phyloP scores from a whole-genome alignment of 2,888 invertebrate species.

The Emesis furor region DNA sequence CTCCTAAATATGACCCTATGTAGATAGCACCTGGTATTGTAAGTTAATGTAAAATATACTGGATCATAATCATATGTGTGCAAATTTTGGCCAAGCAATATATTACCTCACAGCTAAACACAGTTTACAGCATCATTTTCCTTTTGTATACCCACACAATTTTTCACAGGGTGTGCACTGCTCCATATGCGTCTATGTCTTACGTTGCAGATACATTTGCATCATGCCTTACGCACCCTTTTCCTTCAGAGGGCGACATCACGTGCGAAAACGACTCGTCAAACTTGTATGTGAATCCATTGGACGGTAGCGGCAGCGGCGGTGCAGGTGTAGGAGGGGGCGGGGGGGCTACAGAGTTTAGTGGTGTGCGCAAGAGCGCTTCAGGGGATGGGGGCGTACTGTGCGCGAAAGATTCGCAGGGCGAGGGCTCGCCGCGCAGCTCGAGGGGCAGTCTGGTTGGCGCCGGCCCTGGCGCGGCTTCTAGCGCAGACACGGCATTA shows the following conservation, averaged over 20 bases:
- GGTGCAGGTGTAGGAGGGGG: constrained; percentile 80
- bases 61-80: constrained; percentile 28
- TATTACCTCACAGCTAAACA: constrained; percentile 7
- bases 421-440: constrained; percentile 88
- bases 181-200: constrained; percentile 90
- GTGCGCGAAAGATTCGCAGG: constrained; percentile 92
- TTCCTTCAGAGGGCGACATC: constrained; percentile 96
- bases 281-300: constrained; percentile 97
- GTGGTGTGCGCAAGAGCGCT: constrained; percentile 94
- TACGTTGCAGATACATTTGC: constrained; percentile 98
- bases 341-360: constrained; percentile 85
- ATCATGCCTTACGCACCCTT: constrained; percentile 99
- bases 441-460: constrained; percentile 88
- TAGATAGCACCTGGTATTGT: background rate
- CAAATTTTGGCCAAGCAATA: constrained; percentile 9
- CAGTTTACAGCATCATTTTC: constrained; percentile 32
- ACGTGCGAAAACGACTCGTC: constrained; percentile 95
- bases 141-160: constrained; percentile 75
- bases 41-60: constrained; percentile 9
- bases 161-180: constrained; percentile 81
- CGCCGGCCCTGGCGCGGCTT: constrained; percentile 76
- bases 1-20: background rate
- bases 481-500: constrained; percentile 74
- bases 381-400: constrained; percentile 95
- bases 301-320: constrained; percentile 94